phyloP scores from a whole-genome alignment of 2,113 vertebrate species.

The Neopipo cinnamomea region DNA sequence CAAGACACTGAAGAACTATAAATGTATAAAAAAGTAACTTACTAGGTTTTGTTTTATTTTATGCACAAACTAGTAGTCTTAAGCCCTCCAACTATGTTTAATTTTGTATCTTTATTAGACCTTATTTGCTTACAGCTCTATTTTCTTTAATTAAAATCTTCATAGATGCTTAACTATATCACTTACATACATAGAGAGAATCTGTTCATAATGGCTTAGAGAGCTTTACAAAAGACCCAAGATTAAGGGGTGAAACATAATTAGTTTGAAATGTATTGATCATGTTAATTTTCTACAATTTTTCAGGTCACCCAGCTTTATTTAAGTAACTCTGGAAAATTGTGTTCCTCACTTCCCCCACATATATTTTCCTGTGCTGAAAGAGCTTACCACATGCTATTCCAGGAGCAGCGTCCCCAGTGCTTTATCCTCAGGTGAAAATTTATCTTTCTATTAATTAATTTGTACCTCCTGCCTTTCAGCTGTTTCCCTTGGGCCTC shows the following conservation, averaged over 20 bases:
- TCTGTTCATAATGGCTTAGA: not conserved
- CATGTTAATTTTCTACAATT: not conserved
- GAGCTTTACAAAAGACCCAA: not conserved
- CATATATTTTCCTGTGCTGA: conserved; percentile 95
- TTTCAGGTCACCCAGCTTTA: conserved; percentile 92
- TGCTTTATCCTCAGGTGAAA: conserved; percentile 93
- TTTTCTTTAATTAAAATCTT: not conserved
- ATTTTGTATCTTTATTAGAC: not conserved
- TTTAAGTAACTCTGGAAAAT: conserved; percentile 82
- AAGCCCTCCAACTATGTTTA: not conserved
- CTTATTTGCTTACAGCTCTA: not conserved
- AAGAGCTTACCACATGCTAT: conserved; percentile 89
- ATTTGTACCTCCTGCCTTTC: conserved; percentile 7
- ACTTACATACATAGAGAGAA: not conserved
- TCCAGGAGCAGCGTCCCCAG: conserved; percentile 86
- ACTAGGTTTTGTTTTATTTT: not conserved
- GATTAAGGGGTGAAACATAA: not conserved
- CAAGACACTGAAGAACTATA: not conserved
- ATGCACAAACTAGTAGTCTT: not conserved
- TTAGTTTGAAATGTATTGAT: not conserved
- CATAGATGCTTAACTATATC: not conserved
- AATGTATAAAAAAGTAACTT: not conserved
- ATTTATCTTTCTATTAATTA: conserved; percentile 32
- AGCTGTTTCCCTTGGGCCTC: not conserved
- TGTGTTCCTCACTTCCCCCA: conserved; percentile 88